Evolutionary conservation across 1,140 invertebrate genomes (phyloP).

Genomic region (Phymorhynchus buccinoides): DNA sequence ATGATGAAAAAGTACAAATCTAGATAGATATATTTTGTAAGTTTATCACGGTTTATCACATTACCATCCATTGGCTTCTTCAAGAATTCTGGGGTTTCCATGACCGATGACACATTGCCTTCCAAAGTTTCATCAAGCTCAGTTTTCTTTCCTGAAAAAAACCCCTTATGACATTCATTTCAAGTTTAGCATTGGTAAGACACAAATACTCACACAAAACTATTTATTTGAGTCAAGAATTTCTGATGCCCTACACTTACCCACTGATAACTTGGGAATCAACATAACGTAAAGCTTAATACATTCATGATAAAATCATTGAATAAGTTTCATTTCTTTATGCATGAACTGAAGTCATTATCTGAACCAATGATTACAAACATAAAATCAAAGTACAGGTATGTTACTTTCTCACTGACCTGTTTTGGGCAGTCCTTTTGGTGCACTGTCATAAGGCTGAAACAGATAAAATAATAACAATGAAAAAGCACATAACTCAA

Average conservation of each 20-base stretch:
- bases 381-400: background rate
- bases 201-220: too few species aligned
- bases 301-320: too few species aligned
- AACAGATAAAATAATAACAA: background rate
- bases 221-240: too few species aligned
- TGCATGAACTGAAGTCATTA: too few species aligned
- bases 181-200: too few species aligned
- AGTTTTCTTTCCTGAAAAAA: background rate
- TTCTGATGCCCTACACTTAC: too few species aligned
- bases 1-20: too few species aligned
- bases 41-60: too few species aligned
- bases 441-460: background rate
- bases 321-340: too few species aligned
- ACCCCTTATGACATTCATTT: background rate
- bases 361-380: background rate
- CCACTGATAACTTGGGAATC: too few species aligned
- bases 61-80: background rate
- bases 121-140: background rate
- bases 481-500: background rate
- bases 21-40: too few species aligned
- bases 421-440: background rate
- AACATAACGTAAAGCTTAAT: too few species aligned
- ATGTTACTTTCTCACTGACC: background rate
- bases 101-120: conserved; percentile 8
- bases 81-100: conserved; percentile 12